Evolutionary conservation across 1,140 invertebrate species (phyloP).

Genomic region (Elysia chlorotica): DNA sequence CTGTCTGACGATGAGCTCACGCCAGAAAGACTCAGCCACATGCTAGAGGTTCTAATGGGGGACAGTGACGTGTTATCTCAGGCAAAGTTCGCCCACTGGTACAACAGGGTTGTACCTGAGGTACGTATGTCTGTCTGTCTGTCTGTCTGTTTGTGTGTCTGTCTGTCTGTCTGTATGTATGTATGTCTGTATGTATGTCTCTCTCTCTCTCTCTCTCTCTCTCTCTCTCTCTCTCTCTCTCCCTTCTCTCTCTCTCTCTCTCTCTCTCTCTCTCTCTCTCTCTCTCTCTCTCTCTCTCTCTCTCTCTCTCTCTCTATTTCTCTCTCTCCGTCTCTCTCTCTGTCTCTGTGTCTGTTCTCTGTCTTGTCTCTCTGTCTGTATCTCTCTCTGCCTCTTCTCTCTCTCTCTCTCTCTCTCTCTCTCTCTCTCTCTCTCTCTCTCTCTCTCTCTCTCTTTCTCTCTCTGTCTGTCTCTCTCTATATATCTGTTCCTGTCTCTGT

Average conservation of each 20-base stretch:
- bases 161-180: neutral
- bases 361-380: too few species aligned
- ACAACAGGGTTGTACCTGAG: conserved; percentile 17
- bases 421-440: too few species aligned
- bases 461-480: too few species aligned
- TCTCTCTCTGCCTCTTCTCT: too few species aligned
- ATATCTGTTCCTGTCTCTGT: too few species aligned
- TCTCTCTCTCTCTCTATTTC: neutral
- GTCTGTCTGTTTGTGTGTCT: neutral
- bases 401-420: too few species aligned
- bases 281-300: neutral
- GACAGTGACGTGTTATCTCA: conserved; percentile 3
- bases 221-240: neutral
- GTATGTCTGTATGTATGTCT: neutral
- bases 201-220: neutral
- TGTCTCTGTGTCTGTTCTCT: too few species aligned
- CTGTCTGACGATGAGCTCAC: conserved; percentile 25
- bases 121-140: conserved; percentile 15
- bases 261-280: neutral
- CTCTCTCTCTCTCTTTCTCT: too few species aligned
- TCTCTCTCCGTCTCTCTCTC: neutral
- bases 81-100: conserved; percentile 29
- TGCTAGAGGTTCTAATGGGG: conserved; percentile 21
- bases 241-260: neutral
- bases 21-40: conserved; percentile 15